phyloP scores from a whole-genome alignment of 2,888 invertebrate species.

The Brenthis ino region DNA sequence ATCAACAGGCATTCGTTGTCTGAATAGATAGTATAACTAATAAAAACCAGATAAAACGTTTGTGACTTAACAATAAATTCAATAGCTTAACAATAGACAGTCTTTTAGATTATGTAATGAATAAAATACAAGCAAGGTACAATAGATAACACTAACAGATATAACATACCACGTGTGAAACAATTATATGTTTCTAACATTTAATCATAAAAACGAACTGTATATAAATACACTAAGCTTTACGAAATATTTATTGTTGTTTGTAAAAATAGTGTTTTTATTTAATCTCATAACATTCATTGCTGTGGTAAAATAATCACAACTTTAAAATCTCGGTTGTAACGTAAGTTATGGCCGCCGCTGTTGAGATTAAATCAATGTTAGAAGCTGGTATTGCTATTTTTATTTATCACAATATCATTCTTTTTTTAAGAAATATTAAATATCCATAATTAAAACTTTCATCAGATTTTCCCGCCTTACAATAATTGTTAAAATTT shows the following conservation, averaged over 20 bases:
- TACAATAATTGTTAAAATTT: constrained; percentile 1
- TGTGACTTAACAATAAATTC: constrained; percentile 79
- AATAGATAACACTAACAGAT: constrained; percentile 44
- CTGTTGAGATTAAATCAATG: constrained; percentile 13
- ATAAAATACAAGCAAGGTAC: constrained; percentile 55
- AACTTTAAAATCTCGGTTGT: constrained; percentile 19
- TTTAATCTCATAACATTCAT: constrained; percentile 14
- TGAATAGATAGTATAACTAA: constrained; percentile 63
- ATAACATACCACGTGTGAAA: constrained; percentile 25
- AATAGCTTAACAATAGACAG: constrained; percentile 79
- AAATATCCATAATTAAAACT: constrained; percentile 2
- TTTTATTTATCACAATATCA: constrained; percentile 26
- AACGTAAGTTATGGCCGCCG: constrained; percentile 19
- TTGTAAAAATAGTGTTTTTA: constrained; percentile 19
- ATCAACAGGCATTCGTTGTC: constrained; percentile 77
- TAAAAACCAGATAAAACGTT: constrained; percentile 70
- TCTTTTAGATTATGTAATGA: constrained; percentile 74
- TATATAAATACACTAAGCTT: constrained; percentile 25
- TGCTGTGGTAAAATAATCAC: constrained; percentile 23
- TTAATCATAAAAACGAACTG: constrained; percentile 27
- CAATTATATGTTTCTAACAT: constrained; percentile 35
- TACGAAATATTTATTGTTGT: constrained; percentile 23
- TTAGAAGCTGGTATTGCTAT: constrained; percentile 18
- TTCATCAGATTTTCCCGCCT: neutral
- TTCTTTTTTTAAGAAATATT: constrained; percentile 7